Evolutionary conservation across 2,113 vertebrate species (phyloP).

Genomic region (Sarotherodon lohbergeri): DNA sequence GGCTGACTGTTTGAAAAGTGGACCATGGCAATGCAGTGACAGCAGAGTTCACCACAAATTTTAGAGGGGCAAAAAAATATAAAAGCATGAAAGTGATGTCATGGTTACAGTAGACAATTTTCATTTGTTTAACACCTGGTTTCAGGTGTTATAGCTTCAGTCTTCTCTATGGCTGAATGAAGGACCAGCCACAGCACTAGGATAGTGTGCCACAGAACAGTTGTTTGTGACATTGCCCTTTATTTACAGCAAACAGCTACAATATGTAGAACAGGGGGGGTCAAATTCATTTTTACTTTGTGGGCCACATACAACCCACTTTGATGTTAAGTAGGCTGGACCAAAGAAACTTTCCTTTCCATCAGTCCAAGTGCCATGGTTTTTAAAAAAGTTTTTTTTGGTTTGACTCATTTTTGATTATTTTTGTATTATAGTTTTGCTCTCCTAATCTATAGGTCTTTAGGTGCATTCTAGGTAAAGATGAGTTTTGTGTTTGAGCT

Average conservation of each 20-base stretch:
- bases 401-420: not conserved
- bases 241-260: not conserved
- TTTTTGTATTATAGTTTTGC: not conserved
- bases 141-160: not conserved
- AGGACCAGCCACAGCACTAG: not conserved
- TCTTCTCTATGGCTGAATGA: not conserved
- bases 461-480: not conserved
- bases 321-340: not conserved
- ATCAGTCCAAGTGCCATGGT: not conserved
- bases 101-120: not conserved
- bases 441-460: not conserved
- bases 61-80: not conserved
- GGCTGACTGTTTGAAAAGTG: not conserved
- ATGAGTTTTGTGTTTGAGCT: not conserved
- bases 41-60: not conserved
- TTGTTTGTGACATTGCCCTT: not conserved
- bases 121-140: not conserved
- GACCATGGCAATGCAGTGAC: not conserved
- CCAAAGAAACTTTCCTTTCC: not conserved
- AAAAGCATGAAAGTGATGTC: not conserved
- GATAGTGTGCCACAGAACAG: not conserved
- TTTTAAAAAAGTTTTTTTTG: accelerated
- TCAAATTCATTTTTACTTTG: not conserved
- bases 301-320: not conserved
- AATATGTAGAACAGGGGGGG: not conserved